phyloP scores from a whole-genome alignment of 2,113 vertebrate species.

The Arenaria interpres region DNA sequence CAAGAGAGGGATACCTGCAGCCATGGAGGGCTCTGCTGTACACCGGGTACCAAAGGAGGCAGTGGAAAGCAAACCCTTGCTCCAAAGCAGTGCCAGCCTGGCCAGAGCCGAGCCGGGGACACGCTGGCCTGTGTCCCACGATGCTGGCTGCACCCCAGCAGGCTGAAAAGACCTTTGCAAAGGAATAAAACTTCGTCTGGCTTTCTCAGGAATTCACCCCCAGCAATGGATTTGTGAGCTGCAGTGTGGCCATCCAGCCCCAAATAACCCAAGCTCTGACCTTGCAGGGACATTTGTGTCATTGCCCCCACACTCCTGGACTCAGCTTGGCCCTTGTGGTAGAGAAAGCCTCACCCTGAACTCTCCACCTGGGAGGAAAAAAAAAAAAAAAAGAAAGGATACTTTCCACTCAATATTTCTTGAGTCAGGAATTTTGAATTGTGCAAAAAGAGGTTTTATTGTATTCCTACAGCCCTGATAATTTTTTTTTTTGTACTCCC shows the following conservation, averaged over 20 bases:
- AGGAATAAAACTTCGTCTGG: not conserved
- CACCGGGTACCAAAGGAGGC: not conserved
- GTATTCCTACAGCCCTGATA: not conserved
- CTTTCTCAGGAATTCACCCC: not conserved
- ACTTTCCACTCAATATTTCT: not conserved
- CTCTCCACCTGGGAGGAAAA: not conserved
- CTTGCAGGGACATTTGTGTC: not conserved
- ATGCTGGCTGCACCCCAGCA: not conserved
- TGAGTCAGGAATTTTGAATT: not conserved
- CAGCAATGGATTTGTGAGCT: not conserved
- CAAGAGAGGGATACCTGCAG: not conserved
- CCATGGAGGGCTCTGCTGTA: not conserved
- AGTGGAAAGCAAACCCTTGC: not conserved
- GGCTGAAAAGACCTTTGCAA: not conserved
- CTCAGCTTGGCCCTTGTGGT: not conserved
- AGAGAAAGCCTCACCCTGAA: not conserved
- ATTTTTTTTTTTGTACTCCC: not conserved
- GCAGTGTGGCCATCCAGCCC: not conserved
- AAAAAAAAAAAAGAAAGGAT: not conserved
- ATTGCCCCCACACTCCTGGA: not conserved
- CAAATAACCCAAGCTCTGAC: not conserved
- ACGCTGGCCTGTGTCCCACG: fast-evolving
- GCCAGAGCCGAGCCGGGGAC: not conserved
- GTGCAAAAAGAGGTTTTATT: not conserved
- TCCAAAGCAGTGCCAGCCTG: not conserved